A percentile compares a stretch with the other conserved stretches of the same genome.
Conservation (phyloP, 2,888 invertebrate genomes). For the Metellina segmentata region DNA sequence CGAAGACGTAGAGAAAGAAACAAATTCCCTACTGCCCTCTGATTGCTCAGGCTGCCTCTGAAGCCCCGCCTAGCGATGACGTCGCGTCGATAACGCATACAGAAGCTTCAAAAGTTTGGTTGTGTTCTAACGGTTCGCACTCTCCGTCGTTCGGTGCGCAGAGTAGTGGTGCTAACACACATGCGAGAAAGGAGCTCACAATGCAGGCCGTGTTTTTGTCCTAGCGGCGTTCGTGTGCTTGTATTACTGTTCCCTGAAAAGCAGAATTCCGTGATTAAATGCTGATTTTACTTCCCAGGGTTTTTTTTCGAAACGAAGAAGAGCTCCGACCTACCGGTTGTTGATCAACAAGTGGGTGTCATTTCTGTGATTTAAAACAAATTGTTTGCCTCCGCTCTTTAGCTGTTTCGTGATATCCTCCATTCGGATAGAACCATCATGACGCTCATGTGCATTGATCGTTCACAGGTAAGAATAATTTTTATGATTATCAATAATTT, state of each 20-base stretch:
- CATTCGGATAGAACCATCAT: slow-evolving; percentile 68
- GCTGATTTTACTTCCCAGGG: slow-evolving; percentile 42
- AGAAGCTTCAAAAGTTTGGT: slow-evolving; percentile 76
- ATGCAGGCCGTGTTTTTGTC: background rate
- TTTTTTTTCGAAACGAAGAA: slow-evolving; percentile 26
- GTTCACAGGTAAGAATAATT: slow-evolving; percentile 58
- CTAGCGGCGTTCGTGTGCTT: slow-evolving; percentile 11
- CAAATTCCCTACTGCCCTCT: slow-evolving; percentile 25
- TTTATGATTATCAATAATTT: background rate
- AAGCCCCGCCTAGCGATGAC: slow-evolving; percentile 61
- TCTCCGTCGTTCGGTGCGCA: slow-evolving; percentile 58
- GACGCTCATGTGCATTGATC: slow-evolving; percentile 69
- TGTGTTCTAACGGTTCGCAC: slow-evolving; percentile 72
- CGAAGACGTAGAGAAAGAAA: background rate
- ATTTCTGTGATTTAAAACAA: slow-evolving; percentile 69
- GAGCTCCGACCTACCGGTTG: slow-evolving; percentile 67
- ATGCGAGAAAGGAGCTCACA: background rate
- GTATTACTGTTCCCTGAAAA: background rate
- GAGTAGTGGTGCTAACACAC: slow-evolving; percentile 20
- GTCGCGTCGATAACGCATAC: slow-evolving; percentile 66
- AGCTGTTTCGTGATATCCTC: slow-evolving; percentile 45
- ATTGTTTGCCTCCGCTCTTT: slow-evolving; percentile 14
- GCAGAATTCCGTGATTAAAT: slow-evolving; percentile 50
- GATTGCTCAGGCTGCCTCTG: slow-evolving; percentile 53
- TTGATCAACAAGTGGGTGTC: slow-evolving; percentile 75